These are phyloP conservation scores for Polia nebulosa DNA, from an alignment of 2,888 invertebrate species.

Conservation along the genomic window DNA sequence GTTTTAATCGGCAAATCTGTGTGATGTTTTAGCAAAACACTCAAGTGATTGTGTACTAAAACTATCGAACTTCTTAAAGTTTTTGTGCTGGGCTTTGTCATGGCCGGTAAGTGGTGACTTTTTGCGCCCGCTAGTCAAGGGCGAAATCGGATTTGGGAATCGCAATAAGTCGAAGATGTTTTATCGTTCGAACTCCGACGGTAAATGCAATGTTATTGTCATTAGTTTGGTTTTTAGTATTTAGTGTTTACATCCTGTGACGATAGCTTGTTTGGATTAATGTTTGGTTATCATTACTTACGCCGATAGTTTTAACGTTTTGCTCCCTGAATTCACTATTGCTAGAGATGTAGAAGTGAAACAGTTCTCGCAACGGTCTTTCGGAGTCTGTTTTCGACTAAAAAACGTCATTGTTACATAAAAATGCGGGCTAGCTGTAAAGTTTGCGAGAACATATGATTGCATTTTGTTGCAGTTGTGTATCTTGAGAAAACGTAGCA, in stretches of 20 bases:
- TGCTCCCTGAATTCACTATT: slow-evolving; percentile 79
- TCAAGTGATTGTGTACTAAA: slow-evolving; percentile 89
- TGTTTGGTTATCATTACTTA: slow-evolving; percentile 87
- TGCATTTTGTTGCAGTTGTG: slow-evolving; percentile 48
- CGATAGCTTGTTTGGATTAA: slow-evolving; percentile 83
- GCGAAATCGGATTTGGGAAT: slow-evolving; percentile 91
- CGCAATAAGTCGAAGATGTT: slow-evolving; percentile 91
- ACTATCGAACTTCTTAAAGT: slow-evolving; percentile 90
- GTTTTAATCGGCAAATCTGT: slow-evolving; percentile 91
- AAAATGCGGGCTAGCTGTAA: slow-evolving; percentile 68
- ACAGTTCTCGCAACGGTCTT: slow-evolving; percentile 82
- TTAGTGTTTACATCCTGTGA: slow-evolving; percentile 87
- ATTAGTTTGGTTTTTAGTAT: slow-evolving; percentile 89
- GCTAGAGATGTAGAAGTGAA: slow-evolving; percentile 76
- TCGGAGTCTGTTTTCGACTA: slow-evolving; percentile 58
- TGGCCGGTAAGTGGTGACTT: slow-evolving; percentile 95
- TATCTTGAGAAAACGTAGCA: slow-evolving; percentile 46
- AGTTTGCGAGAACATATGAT: slow-evolving; percentile 67
- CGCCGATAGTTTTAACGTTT: slow-evolving; percentile 86
- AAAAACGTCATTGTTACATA: slow-evolving; percentile 63
- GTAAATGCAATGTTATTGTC: slow-evolving; percentile 91
- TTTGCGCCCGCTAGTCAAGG: slow-evolving; percentile 91
- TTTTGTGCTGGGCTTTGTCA: slow-evolving; percentile 93
- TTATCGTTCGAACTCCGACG: slow-evolving; percentile 91
- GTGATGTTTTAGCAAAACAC: slow-evolving; percentile 90